Evolutionary conservation across 1,140 invertebrate genomes (phyloP).

Genomic region (Pseudomyrmex gracilis): DNA sequence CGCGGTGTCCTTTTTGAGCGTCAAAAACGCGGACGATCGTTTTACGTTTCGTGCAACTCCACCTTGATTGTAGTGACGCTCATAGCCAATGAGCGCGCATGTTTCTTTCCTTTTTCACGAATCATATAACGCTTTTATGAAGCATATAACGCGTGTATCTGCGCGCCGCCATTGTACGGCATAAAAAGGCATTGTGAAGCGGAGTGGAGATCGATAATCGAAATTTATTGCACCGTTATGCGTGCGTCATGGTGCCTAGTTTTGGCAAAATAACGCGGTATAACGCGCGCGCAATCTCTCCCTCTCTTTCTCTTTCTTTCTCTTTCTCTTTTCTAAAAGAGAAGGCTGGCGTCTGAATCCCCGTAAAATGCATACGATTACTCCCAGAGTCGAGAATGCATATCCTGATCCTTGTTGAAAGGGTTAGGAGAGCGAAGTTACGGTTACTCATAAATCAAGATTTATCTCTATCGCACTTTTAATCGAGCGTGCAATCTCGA

Average conservation of each 20-base stretch:
- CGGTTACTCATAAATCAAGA: slow-evolving; percentile 79
- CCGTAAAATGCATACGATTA: slow-evolving; percentile 83
- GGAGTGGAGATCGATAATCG: slow-evolving; percentile 73
- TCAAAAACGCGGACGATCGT: slow-evolving; percentile 20
- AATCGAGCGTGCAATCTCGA: slow-evolving; percentile 72
- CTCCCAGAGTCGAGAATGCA: slow-evolving; percentile 66
- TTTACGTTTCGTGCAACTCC: slow-evolving; percentile 2
- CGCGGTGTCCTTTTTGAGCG: slow-evolving; percentile 39
- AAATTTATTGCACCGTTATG: slow-evolving; percentile 82
- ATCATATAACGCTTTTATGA: slow-evolving; percentile 67
- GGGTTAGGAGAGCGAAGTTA: slow-evolving; percentile 71
- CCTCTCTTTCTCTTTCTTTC: no score
- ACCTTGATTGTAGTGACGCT: background rate
- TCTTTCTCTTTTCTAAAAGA: slow-evolving; percentile 4
- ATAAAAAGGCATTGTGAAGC: slow-evolving; percentile 66
- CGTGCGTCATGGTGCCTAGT: slow-evolving; percentile 77
- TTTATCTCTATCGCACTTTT: slow-evolving; percentile 60
- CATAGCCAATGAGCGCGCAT: slow-evolving; percentile 23
- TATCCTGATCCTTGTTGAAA: slow-evolving; percentile 66
- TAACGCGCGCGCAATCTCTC: no score
- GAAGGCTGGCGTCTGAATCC: slow-evolving; percentile 60
- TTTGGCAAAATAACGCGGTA: slow-evolving; percentile 68
- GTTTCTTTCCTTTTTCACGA: slow-evolving; percentile 61
- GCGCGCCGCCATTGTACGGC: slow-evolving; percentile 63
- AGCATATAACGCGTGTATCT: slow-evolving; percentile 67